A percentile compares a stretch with the other conserved stretches of the same genome.
Conservation (phyloP, 2,888 invertebrate genomes). For the Theretra japonica region DNA sequence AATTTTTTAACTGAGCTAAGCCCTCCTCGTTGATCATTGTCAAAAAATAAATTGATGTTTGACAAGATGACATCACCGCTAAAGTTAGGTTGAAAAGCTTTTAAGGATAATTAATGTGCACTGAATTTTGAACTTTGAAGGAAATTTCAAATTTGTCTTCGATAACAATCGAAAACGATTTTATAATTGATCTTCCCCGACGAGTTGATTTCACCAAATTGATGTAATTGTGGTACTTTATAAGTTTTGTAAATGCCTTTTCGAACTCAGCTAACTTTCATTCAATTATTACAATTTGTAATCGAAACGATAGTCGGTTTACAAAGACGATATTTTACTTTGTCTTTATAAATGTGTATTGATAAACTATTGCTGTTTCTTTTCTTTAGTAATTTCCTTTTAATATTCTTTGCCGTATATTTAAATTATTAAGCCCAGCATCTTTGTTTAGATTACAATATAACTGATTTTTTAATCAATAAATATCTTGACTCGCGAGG, state of each 20-base stretch:
- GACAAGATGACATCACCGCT: conserved; percentile 78
- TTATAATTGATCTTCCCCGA: conserved; percentile 34
- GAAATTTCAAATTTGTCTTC: conserved; percentile 51
- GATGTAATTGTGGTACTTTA: not conserved
- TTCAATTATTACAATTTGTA: conserved; percentile 6
- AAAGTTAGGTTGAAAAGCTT: conserved; percentile 73
- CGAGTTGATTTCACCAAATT: conserved; percentile 33
- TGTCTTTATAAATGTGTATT: not conserved
- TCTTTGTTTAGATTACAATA: too few species aligned
- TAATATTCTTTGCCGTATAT: too few species aligned
- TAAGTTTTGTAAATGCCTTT: conserved; percentile 20
- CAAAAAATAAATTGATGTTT: conserved; percentile 77
- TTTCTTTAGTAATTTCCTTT: too few species aligned
- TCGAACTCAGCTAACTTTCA: not conserved
- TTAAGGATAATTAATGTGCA: conserved; percentile 76
- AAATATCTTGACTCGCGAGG: too few species aligned
- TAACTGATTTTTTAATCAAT: too few species aligned
- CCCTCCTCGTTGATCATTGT: conserved; percentile 77
- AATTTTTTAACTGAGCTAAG: conserved; percentile 43
- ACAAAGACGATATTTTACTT: not conserved
- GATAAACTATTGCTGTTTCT: too few species aligned
- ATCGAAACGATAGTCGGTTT: not conserved
- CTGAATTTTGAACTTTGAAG: conserved; percentile 51
- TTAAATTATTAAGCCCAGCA: too few species aligned
- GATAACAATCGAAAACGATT: conserved; percentile 47